These are phyloP conservation scores for Syngnathus floridae DNA, from an alignment of 2,113 vertebrate genomes.

Conservation along the genomic window DNA sequence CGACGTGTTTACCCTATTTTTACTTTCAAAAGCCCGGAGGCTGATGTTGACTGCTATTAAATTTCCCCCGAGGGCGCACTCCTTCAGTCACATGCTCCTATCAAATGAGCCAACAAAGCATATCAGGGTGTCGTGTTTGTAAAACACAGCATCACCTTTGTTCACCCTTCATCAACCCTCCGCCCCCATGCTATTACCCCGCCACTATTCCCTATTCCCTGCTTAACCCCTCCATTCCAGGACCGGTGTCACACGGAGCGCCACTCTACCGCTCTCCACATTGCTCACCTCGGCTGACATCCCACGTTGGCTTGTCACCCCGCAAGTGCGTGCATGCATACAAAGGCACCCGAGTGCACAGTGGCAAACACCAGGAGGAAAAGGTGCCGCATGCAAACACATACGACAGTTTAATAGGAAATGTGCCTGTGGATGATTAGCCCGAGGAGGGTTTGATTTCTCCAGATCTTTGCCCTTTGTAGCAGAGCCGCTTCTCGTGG, in stretches of 20 bases:
- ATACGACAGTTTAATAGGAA: constrained; percentile 33
- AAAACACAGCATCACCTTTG: constrained; percentile 70
- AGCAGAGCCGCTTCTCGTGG: constrained; percentile 2
- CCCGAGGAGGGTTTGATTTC: constrained; percentile 47
- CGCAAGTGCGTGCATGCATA: constrained; percentile 44
- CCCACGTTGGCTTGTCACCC: constrained; percentile 50
- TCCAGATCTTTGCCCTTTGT: constrained; percentile 44
- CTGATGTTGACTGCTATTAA: constrained; percentile 71
- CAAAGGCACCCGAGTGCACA: constrained; percentile 35
- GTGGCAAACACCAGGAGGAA: constrained; percentile 23
- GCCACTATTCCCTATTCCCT: constrained; percentile 67
- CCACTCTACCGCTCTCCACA: constrained; percentile 57
- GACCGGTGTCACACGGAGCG: constrained; percentile 55
- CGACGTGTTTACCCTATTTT: constrained; percentile 58
- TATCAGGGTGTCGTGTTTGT: constrained; percentile 63
- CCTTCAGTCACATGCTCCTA: constrained; percentile 60
- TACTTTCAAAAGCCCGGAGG: constrained; percentile 56
- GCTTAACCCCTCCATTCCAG: constrained; percentile 67
- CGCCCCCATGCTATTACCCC: constrained; percentile 63
- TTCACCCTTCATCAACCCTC: constrained; percentile 70
- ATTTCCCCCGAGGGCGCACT: constrained; percentile 64
- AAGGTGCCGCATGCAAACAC: constrained; percentile 15
- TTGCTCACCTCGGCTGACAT: constrained; percentile 63
- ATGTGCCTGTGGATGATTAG: constrained; percentile 34
- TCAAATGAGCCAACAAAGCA: constrained; percentile 71